Evolutionary conservation across 2,888 invertebrate genomes (phyloP), one percentile per base, ranked within the genome.

Genomic region (Protophormia terraenovae): DNA sequence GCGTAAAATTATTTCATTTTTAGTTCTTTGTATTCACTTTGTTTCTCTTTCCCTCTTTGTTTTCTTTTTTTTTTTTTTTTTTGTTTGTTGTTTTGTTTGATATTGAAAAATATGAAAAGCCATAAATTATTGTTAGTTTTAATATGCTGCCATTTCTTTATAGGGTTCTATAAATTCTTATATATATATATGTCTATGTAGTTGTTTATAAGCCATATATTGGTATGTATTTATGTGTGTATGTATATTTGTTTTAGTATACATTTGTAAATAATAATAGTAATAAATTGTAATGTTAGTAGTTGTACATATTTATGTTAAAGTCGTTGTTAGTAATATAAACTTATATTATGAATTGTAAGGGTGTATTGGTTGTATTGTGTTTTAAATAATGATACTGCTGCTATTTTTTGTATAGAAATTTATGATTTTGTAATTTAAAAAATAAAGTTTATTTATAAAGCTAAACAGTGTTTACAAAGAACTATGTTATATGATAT

Each of bases 61-160:
- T 72, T 22, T 53, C 62, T 71, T 64, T 64, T 22, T 62, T 12
- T 71, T 47, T 60, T 4, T 67, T 29, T 27, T 22, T 12, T 4
- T 60, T 10, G 27, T 45, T 71, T 76, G 35, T 55, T 38, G 16
- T 55, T 71, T 55, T 10, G 19, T 69, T 35, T 29, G 19, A 60
- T 62, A 81, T 84, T 77, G 80, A 50, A 84, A 76, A 81, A 60
- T 84, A 77, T 77, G 84, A 81, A 77, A 76, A 45, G 72, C 77
- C 16, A 84, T 84, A 84, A 84, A 84, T 84, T 84, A 76, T 81
- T 69, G 80, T 84, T 84, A 84, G 81, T 84, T 84, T 84, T 84
- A 84, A 81, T 84, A 84, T 84, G 50, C 80, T 73, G 80, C 80
- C 80, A 77, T 77, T 84, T 69, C 76, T 72, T 72, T 76, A 29